Conservation (phyloP, 2,797 vertebrate species). For the Spatula clypeata region DNA sequence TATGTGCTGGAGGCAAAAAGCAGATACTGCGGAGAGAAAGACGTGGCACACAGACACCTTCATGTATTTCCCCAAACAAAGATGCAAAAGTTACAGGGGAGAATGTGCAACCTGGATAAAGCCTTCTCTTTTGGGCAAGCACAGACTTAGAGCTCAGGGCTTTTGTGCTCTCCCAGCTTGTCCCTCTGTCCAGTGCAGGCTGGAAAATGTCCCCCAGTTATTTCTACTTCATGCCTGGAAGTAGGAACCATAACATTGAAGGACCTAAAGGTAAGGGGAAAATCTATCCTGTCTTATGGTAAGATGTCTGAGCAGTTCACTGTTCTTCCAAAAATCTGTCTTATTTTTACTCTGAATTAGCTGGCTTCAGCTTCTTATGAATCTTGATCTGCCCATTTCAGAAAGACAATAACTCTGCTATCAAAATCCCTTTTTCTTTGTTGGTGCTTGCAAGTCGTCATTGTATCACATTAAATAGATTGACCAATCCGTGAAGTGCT, state of each 20-base stretch:
- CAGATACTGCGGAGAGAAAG: background rate
- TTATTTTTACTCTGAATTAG: conserved; percentile 28
- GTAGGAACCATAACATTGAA: background rate
- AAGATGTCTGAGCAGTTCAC: background rate
- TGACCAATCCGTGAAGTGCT: background rate
- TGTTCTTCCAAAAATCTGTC: conserved; percentile 7
- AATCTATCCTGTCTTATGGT: background rate
- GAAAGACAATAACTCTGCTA: conserved; percentile 34
- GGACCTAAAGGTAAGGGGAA: background rate
- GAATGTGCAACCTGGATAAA: background rate
- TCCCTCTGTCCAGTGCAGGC: background rate
- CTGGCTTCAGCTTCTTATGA: conserved; percentile 1
- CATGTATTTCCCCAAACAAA: background rate
- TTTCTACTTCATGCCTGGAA: background rate
- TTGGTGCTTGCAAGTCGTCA: conserved; percentile 41
- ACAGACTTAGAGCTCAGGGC: background rate
- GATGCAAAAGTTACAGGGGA: background rate
- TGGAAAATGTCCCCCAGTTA: background rate
- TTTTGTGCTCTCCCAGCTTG: background rate
- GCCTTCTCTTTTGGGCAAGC: background rate
- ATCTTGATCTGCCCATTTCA: background rate
- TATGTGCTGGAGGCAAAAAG: background rate
- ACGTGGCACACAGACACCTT: background rate
- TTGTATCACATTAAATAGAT: conserved; percentile 34
- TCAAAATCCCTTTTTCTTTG: conserved; percentile 8